A percentile compares a stretch with the other conserved stretches of the same genome.
Conservation (phyloP, 1,140 invertebrate genomes). For the Ceratina calcarata region DNA sequence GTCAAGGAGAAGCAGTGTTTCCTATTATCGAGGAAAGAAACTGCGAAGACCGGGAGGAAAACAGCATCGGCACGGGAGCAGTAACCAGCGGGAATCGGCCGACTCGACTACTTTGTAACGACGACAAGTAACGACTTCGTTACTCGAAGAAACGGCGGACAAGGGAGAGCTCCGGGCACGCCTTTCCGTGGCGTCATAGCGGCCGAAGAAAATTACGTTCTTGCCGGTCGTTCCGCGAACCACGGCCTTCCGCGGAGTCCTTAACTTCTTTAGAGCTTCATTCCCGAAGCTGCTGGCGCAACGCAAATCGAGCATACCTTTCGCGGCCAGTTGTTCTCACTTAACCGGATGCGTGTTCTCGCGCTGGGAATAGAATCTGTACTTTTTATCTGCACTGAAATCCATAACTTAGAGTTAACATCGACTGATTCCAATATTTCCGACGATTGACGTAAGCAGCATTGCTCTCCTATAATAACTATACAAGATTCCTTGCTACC, state of each 20-base stretch:
- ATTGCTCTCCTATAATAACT: no score
- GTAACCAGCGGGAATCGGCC: background rate
- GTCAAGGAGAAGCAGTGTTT: background rate
- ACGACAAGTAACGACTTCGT: constrained; percentile 55
- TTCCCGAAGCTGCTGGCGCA: constrained; percentile 54
- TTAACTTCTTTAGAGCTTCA: constrained; percentile 64
- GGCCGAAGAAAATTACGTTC: constrained; percentile 56
- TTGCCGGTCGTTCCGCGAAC: constrained; percentile 52
- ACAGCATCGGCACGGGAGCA: background rate
- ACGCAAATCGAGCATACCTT: constrained; percentile 57
- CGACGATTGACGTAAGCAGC: constrained; percentile 10
- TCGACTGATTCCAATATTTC: constrained; percentile 48
- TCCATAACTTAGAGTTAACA: constrained; percentile 51
- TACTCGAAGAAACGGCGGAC: constrained; percentile 40
- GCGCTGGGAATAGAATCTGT: constrained; percentile 59
- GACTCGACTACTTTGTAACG: constrained; percentile 26
- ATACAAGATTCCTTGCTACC: no score
- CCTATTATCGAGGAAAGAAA: background rate
- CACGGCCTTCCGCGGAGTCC: constrained; percentile 21
- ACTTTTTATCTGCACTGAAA: background rate
- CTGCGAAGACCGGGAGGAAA: background rate
- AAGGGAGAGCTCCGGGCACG: constrained; percentile 12
- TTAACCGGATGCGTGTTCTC: constrained; percentile 71
- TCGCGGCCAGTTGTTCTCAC: constrained; percentile 61
- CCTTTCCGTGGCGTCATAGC: constrained; percentile 30